Conservation (phyloP, 2,113 vertebrate genomes). For the Micromys minutus region DNA sequence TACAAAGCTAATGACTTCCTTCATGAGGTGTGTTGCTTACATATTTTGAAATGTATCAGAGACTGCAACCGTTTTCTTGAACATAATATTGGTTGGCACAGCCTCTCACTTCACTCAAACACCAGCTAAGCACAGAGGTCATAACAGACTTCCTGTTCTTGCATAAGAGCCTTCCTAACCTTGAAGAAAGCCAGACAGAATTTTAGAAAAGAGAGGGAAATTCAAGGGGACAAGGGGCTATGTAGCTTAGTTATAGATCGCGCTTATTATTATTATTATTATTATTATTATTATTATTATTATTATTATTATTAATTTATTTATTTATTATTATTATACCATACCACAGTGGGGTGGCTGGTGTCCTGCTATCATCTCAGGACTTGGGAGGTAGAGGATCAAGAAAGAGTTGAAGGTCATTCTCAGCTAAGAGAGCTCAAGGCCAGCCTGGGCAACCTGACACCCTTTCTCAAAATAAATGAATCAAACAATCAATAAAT, state of each 20-base stretch:
- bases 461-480: neutral
- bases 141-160: neutral
- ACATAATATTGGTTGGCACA: neutral
- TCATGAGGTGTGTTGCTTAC: neutral
- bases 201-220: neutral
- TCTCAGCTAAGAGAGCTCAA: neutral
- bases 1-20: conserved; percentile 27
- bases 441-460: neutral
- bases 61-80: conserved; percentile 22
- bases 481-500: neutral
- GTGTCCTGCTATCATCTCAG: neutral
- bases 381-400: neutral
- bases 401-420: neutral
- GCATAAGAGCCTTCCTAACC: neutral
- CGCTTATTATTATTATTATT: neutral
- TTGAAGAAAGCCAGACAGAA: neutral
- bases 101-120: conserved; percentile 25
- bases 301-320: neutral
- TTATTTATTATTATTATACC: neutral
- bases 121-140: neutral
- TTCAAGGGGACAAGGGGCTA: neutral
- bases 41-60: conserved; percentile 55
- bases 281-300: neutral
- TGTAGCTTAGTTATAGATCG: neutral
- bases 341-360: neutral